Conservation (phyloP, 2,888 invertebrate species). For the Cheilosia vernalis region DNA sequence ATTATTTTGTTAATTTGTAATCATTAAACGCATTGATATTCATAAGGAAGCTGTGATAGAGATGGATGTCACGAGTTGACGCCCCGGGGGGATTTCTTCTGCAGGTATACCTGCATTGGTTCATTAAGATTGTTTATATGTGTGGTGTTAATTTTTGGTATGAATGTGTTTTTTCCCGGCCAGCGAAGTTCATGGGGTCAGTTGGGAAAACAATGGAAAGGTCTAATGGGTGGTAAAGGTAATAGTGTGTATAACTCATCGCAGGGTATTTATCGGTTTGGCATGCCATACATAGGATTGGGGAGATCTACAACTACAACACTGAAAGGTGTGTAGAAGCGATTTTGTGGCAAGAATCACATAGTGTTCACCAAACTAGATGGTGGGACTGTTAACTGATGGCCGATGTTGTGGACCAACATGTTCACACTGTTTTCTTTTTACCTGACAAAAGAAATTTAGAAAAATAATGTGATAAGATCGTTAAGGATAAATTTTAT, state of each 20-base stretch:
- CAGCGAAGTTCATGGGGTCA: constrained; percentile 2
- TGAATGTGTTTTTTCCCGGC: neutral
- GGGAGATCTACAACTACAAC: neutral
- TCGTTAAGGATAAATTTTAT: no score
- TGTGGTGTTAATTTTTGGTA: constrained; percentile 20
- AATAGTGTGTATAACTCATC: constrained; percentile 16
- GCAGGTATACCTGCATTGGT: constrained; percentile 8
- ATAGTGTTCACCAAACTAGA: no score
- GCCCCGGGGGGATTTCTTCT: neutral
- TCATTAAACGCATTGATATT: constrained; percentile 39
- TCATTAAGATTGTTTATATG: constrained; percentile 47
- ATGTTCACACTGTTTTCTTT: no score
- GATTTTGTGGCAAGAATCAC: no score
- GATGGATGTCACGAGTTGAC: constrained; percentile 25
- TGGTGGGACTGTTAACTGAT: no score
- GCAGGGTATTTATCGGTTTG: constrained; percentile 5
- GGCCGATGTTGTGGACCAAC: no score
- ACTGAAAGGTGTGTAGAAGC: neutral
- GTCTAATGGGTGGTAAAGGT: constrained; percentile 20
- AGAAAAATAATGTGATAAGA: no score
- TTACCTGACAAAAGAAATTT: no score
- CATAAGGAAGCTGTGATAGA: constrained; percentile 15
- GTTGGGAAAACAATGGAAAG: constrained; percentile 1
- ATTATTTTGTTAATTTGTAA: constrained; percentile 30
- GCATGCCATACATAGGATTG: no score